Percentiles rank a stretch among this genome's conserved stretches.
Conservation (phyloP, 1,140 invertebrate genomes). For the Drosophila pectinifera region DNA sequence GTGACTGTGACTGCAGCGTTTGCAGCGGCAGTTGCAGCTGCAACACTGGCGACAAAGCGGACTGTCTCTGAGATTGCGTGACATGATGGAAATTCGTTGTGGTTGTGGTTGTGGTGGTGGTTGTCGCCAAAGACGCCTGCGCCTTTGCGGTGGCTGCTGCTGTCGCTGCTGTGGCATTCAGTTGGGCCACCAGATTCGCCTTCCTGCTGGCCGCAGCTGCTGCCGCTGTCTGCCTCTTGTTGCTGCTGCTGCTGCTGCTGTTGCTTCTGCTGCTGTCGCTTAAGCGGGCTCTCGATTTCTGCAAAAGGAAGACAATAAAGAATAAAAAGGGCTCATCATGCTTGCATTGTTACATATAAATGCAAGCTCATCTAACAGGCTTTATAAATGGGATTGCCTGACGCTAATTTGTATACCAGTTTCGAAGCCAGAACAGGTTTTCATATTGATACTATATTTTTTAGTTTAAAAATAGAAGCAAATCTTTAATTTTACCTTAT, state of each 20-base stretch:
- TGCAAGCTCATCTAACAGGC: background rate
- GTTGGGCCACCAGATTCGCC: constrained; percentile 50
- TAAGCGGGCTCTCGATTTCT: constrained; percentile 82
- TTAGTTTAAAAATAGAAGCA: background rate
- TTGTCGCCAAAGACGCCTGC: constrained; percentile 66
- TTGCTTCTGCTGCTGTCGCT: constrained; percentile 57
- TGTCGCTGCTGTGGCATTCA: constrained; percentile 56
- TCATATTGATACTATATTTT: background rate
- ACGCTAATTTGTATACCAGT: background rate
- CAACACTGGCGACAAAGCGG: constrained; percentile 44
- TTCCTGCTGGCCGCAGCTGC: constrained; percentile 42
- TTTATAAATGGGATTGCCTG: background rate
- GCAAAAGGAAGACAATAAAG: constrained; percentile 24
- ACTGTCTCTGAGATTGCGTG: constrained; percentile 77
- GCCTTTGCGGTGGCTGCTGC: constrained; percentile 56
- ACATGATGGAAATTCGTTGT: constrained; percentile 80
- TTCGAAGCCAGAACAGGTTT: background rate
- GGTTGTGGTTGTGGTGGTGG: constrained; percentile 49
- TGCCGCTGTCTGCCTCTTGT: constrained; percentile 50
- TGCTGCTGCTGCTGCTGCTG: constrained; percentile 40
- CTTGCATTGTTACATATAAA: constrained; percentile 1
- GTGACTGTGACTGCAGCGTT: constrained; percentile 50
- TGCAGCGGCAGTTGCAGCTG: constrained; percentile 60
- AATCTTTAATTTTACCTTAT: background rate
- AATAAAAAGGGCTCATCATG: background rate